phyloP scores from a whole-genome alignment of 2,797 vertebrate species.

The Pangasius djambal region DNA sequence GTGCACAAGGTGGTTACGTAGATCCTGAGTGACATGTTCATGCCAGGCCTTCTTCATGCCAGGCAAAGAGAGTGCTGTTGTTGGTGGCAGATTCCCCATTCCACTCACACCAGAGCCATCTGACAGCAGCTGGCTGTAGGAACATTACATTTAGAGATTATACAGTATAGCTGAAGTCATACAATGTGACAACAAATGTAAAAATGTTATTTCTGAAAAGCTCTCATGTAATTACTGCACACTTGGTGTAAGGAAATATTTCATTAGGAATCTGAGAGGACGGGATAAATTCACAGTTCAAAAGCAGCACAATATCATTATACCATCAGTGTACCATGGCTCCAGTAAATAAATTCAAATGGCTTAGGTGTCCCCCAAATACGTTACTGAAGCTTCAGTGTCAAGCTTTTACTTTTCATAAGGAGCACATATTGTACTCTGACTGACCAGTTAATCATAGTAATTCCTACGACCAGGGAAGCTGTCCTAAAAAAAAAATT shows the following conservation, averaged over 20 bases:
- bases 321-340: background rate
- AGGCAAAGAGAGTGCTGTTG: slow-evolving; percentile 86
- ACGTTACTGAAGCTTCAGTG: no score
- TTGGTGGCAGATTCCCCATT: slow-evolving; percentile 86
- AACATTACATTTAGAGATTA: slow-evolving; percentile 5
- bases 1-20: slow-evolving; percentile 96
- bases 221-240: background rate
- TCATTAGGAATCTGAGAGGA: background rate
- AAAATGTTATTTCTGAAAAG: background rate
- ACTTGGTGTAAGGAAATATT: background rate
- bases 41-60: slow-evolving; percentile 95
- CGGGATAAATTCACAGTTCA: background rate
- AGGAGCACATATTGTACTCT: no score
- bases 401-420: no score
- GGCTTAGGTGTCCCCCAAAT: background rate
- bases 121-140: slow-evolving; percentile 84
- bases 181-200: background rate
- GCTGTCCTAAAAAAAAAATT: background rate
- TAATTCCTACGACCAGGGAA: background rate
- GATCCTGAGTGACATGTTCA: slow-evolving; percentile 97
- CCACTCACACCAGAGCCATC: slow-evolving; percentile 81
- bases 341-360: background rate
- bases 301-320: background rate
- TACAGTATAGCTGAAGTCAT: background rate
- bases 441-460: background rate